A percentile compares a stretch with the other conserved stretches of the same genome.
Conservation (phyloP, 1,140 invertebrate genomes). For the Achroia grisella region DNA sequence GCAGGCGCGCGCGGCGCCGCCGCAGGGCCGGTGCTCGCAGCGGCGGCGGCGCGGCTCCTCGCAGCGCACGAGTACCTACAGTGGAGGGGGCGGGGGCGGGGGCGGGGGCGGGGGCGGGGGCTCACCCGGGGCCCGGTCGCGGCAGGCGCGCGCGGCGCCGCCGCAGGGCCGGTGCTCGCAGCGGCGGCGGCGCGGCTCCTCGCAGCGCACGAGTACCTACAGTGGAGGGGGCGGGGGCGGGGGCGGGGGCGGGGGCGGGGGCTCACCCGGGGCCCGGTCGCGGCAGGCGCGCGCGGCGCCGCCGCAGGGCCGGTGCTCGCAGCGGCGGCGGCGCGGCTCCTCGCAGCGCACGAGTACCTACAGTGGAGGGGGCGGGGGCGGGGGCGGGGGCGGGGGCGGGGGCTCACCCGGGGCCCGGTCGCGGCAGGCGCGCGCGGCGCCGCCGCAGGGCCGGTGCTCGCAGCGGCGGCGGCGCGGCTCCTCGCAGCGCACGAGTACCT, state of each 20-base stretch:
- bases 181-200: conserved; percentile 80
- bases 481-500: conserved; percentile 81
- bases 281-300: conserved; percentile 54
- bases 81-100: no score
- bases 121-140: conserved; percentile 20
- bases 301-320: conserved; percentile 85
- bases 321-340: conserved; percentile 81
- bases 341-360: conserved; percentile 82
- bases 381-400: conserved; percentile 53
- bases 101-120: conserved; percentile 54
- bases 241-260: conserved; percentile 53
- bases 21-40: conserved; percentile 86
- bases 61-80: no score
- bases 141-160: conserved; percentile 58
- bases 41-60: conserved; percentile 81
- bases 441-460: conserved; percentile 85
- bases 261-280: conserved; percentile 15
- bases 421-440: conserved; percentile 40
- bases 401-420: conserved; percentile 15
- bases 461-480: conserved; percentile 82
- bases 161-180: conserved; percentile 87
- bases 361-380: no score
- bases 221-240: no score
- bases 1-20: conserved; percentile 58
- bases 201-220: conserved; percentile 81